phyloP scores from a whole-genome alignment of 2,888 invertebrate genomes.

The Tenthredo scrophulariae region DNA sequence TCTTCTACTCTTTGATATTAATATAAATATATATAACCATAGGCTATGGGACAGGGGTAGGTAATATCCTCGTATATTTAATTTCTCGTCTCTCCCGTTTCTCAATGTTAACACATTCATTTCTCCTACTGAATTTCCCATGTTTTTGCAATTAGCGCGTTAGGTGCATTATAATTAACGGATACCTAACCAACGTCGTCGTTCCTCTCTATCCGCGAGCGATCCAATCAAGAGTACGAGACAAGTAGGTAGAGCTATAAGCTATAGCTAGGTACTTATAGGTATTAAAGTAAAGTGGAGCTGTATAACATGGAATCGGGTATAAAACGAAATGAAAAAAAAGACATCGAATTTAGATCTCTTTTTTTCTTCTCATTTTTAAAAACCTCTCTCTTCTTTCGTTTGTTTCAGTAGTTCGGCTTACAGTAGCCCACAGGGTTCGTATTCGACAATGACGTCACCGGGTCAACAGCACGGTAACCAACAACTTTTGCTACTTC shows the following conservation, averaged over 20 bases:
- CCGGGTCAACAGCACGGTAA: constrained; percentile 83
- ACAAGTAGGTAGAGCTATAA: background rate
- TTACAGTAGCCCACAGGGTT: constrained; percentile 78
- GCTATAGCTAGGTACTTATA: background rate
- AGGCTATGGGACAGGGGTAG: background rate
- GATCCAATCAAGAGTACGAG: background rate
- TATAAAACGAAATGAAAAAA: background rate
- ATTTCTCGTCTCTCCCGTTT: constrained; percentile 25
- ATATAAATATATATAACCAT: background rate
- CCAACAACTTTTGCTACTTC: constrained; percentile 81
- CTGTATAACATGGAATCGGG: background rate
- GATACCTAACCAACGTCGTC: background rate
- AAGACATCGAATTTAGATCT: background rate
- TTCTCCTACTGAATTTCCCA: constrained; percentile 16
- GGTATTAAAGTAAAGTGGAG: background rate
- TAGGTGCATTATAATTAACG: constrained; percentile 62
- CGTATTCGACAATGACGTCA: constrained; percentile 82
- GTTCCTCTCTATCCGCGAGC: background rate
- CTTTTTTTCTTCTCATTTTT: background rate
- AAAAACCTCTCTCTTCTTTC: background rate
- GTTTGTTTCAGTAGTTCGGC: constrained; percentile 71
- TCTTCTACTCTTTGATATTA: background rate
- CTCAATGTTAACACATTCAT: constrained; percentile 42
- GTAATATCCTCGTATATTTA: background rate
- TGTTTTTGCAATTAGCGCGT: constrained; percentile 31